These are phyloP conservation scores for Crematogaster levior DNA, from an alignment of 2,888 invertebrate genomes.

Conservation along the genomic window DNA sequence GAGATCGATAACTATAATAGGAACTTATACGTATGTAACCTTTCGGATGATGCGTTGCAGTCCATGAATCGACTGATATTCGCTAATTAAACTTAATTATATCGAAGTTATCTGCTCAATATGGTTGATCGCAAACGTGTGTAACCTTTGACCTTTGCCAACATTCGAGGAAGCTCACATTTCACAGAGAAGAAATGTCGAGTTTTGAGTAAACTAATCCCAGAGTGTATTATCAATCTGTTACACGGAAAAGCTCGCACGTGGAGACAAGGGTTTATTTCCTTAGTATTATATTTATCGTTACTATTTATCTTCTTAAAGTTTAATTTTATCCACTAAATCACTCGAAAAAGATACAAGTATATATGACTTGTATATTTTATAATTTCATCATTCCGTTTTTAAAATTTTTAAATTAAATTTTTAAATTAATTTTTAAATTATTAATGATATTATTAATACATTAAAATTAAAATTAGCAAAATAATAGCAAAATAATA, in stretches of 20 bases:
- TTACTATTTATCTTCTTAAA: slow-evolving; percentile 7
- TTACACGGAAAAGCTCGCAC: not conserved
- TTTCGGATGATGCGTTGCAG: not conserved
- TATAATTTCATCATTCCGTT: not conserved
- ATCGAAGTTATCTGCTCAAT: slow-evolving; percentile 32
- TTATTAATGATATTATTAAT: not conserved
- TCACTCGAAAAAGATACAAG: not conserved
- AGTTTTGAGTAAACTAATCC: not conserved
- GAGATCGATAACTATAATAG: slow-evolving; percentile 31
- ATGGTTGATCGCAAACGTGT: not conserved
- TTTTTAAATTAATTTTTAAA: not conserved
- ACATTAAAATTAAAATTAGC: not conserved
- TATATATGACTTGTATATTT: not conserved
- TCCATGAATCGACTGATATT: slow-evolving; percentile 27
- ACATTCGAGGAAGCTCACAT: not conserved
- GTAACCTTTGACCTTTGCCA: slow-evolving; percentile 61
- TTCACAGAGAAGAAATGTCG: slow-evolving; percentile 7
- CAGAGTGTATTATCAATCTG: not conserved
- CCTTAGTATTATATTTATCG: not conserved
- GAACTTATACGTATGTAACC: not conserved
- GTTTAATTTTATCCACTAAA: not conserved
- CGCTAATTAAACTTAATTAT: slow-evolving; percentile 64
- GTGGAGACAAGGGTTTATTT: not conserved
- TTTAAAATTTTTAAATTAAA: too few species aligned
- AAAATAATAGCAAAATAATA: too few species aligned